phyloP scores from a whole-genome alignment of 2,888 invertebrate species.

The Abrostola triplasia region DNA sequence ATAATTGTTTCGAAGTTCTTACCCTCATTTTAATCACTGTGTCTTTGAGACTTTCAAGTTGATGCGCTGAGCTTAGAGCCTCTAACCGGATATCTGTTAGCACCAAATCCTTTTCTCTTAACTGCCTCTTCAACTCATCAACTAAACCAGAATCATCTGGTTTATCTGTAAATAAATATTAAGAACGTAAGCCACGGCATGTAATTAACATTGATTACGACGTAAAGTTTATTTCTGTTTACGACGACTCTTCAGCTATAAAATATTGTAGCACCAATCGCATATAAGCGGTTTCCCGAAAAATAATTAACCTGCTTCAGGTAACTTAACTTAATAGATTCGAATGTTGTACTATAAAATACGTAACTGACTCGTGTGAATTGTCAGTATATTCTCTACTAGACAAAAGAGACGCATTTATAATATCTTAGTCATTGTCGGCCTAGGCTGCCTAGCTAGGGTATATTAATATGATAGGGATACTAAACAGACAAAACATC shows the following conservation, averaged over 20 bases:
- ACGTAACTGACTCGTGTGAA: no score
- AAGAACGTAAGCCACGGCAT: slow-evolving; percentile 32
- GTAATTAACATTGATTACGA: slow-evolving; percentile 41
- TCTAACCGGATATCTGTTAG: slow-evolving; percentile 98
- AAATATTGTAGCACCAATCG: slow-evolving; percentile 15
- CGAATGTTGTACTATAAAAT: no score
- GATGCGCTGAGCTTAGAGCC: slow-evolving; percentile 98
- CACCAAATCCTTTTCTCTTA: slow-evolving; percentile 98
- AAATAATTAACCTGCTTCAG: slow-evolving; percentile 1
- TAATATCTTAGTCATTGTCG: no score
- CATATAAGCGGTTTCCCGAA: slow-evolving; percentile 22
- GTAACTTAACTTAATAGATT: no score
- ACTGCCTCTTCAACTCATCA: slow-evolving; percentile 96
- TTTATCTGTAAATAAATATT: slow-evolving; percentile 79
- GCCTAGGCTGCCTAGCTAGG: background rate
- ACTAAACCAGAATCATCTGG: slow-evolving; percentile 85
- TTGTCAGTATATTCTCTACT: no score
- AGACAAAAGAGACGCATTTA: no score
- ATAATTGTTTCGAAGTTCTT: slow-evolving; percentile 59
- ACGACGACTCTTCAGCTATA: slow-evolving; percentile 21
- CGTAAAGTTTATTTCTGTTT: slow-evolving; percentile 30
- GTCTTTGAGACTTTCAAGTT: slow-evolving; percentile 98
- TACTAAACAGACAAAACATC: background rate
- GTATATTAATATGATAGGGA: background rate
- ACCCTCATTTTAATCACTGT: slow-evolving; percentile 99